phyloP scores from a whole-genome alignment of 30 jellyfish, hydroid and myxozoan species.

The Nemopilema nomurai region DNA sequence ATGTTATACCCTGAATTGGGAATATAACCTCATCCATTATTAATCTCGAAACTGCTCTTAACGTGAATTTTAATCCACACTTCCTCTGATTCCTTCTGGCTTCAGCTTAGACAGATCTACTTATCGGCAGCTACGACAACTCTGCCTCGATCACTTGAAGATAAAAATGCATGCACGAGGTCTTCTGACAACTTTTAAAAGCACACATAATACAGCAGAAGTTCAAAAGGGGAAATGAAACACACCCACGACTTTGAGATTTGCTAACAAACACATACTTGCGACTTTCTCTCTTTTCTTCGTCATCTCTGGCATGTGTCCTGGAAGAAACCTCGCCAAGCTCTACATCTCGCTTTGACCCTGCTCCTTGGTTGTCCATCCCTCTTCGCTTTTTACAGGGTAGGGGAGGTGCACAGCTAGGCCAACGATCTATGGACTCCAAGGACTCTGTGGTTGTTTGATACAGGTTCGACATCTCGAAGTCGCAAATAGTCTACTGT shows the following conservation, averaged over 20 bases:
- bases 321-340: conserved; percentile 17
- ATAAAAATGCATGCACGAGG: too few relatives aligned
- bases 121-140: too few relatives aligned
- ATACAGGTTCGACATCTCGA: conserved; percentile 55
- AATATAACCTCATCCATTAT: neutral
- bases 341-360: conserved; percentile 12
- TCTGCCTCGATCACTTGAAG: too few relatives aligned
- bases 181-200: too few relatives aligned
- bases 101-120: too few relatives aligned
- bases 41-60: neutral
- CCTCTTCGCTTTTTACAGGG: conserved; percentile 58
- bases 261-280: neutral
- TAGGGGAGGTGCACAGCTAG: conserved; percentile 81
- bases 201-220: too few relatives aligned
- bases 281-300: neutral
- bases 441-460: conserved; percentile 75
- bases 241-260: neutral
- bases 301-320: neutral
- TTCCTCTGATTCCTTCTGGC: neutral
- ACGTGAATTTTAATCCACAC: neutral
- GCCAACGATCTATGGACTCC: conserved; percentile 62
- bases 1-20: neutral
- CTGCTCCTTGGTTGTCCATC: conserved; percentile 29
- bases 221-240: too few relatives aligned
- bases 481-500: neutral